These are phyloP conservation scores for Dicerorhinus sumatrensis DNA, from an alignment of 2,113 vertebrate species.

Conservation along the genomic window DNA sequence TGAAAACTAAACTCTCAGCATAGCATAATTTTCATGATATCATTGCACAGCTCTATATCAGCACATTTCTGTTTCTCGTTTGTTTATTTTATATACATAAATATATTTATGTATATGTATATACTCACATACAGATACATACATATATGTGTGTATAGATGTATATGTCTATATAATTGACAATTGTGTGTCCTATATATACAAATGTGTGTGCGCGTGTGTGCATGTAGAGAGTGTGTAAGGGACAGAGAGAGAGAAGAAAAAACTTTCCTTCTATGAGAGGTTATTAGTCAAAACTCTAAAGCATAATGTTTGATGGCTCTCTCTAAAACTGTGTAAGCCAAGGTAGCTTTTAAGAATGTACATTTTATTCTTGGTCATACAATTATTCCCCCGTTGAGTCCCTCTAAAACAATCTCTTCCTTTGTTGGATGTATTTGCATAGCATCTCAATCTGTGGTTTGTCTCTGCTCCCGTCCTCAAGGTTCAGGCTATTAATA, in stretches of 20 bases:
- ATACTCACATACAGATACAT: not conserved
- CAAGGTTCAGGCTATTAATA: not conserved
- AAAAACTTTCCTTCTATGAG: not conserved
- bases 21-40: not conserved
- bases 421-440: slow-evolving; percentile 33
- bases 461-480: not conserved
- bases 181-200: not conserved
- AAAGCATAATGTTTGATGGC: not conserved
- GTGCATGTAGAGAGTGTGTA: not conserved
- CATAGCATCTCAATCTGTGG: not conserved
- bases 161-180: not conserved
- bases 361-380: not conserved
- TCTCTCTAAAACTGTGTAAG: not conserved
- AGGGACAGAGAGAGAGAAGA: not conserved
- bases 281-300: not conserved
- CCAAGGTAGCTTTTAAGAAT: not conserved
- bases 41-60: not conserved
- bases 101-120: not conserved
- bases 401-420: not conserved
- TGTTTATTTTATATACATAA: not conserved
- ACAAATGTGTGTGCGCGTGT: not conserved
- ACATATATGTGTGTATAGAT: not conserved
- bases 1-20: not conserved
- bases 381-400: not conserved
- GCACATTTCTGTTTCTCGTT: not conserved